Base-by-base conservation (phyloP, 2,888 invertebrate genomes). In the Agrotis segetum region DNA sequence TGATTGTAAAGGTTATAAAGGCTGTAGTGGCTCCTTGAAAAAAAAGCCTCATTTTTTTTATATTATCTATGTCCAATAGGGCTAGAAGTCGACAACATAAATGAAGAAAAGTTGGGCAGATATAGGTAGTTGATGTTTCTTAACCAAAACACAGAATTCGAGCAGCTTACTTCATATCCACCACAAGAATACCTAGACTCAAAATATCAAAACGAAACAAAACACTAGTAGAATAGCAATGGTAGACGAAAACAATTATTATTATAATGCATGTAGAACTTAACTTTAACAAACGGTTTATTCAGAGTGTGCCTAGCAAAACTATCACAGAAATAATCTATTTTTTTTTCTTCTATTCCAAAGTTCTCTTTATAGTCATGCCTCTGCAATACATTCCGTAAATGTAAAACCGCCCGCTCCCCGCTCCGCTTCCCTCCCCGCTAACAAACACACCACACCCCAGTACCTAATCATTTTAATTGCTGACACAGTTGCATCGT, bases 401-500 rank as follows among this genome's bases (percentile, higher is more conserved):
- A 40, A 40, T 11, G 11, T 40, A 7, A 34, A 7, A 34, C 9
- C 1, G 11, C 40, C 9, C 49, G 55, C 83, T 78, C 24, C 21
- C 50, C 83, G 73, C 81, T 85, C 74, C 71, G 82, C 86, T 82
- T 40, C 40, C 44, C 40, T 58, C 56, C 7, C 77, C 91, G 90
- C 92, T 88, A 1, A 0, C 75, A 89, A 50, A 76, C 21, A 2
- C 21, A 71, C 91, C 89, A 52, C 81, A 84, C 86, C 83, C 47
- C 56, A 79, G 66, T 84, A 85, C 88, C 91, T 93, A 93, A 94
- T 94, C 92, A 94, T 93, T 93, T 93, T 94, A 94, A 95, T 94
- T 94, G 87, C 93, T 91, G 92, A 88, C 94, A 94, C 92, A 94
- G 94, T 94, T 94, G 93, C 92, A 90, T 87, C 89, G 85, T 90